Percentiles rank a stretch among this genome's conserved stretches.
These are phyloP conservation scores for Dasypus novemcinctus DNA, from an alignment of 2,113 vertebrate species.

Conservation along the genomic window DNA sequence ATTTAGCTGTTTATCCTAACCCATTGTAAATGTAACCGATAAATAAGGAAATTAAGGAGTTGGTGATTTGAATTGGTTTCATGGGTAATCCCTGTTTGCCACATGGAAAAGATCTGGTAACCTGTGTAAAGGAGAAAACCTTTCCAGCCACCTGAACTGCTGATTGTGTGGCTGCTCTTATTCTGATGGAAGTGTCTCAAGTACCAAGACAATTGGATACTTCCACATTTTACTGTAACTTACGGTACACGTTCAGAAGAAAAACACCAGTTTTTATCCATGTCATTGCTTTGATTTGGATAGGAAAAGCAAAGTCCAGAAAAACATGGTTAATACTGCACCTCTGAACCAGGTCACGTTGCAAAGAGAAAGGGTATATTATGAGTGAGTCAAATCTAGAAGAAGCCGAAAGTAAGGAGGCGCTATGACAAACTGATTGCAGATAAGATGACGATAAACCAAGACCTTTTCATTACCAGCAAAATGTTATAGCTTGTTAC, in stretches of 20 bases:
- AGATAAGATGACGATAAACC: slow-evolving; percentile 29
- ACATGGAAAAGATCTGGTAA: background rate
- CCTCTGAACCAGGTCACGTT: background rate
- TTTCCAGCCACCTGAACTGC: background rate
- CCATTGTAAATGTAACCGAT: background rate
- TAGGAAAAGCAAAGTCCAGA: background rate
- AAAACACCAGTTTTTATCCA: background rate
- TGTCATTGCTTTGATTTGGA: background rate
- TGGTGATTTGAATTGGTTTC: background rate
- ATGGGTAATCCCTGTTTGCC: background rate
- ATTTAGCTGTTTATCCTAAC: slow-evolving; percentile 21
- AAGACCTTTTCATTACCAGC: background rate
- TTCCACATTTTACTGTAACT: background rate
- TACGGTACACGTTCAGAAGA: background rate
- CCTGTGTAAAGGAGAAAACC: background rate
- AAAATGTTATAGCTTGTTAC: background rate
- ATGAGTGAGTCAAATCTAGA: slow-evolving; percentile 39
- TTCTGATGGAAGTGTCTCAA: background rate
- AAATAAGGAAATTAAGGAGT: background rate
- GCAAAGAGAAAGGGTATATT: background rate
- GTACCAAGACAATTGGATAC: background rate
- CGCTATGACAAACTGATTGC: background rate
- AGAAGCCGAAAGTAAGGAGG: slow-evolving; percentile 46
- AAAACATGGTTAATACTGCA: background rate
- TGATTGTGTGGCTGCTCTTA: background rate